Percentiles rank a stretch among this genome's conserved stretches.
These are phyloP conservation scores for Cynocephalus volans DNA, from an alignment of 2,113 vertebrate genomes.

Conservation along the genomic window DNA sequence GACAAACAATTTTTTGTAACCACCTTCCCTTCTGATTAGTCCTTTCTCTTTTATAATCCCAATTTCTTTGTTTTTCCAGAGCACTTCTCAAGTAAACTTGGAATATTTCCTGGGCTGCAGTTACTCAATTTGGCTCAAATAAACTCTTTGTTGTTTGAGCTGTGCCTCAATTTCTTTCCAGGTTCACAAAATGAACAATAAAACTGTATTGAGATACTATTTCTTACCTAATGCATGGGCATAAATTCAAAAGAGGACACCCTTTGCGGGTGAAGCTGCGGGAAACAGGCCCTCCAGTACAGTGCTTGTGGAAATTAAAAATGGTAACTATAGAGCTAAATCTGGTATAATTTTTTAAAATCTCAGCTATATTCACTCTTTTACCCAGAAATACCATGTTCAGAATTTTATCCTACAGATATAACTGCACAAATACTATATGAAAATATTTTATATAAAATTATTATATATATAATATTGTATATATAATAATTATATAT, in stretches of 20 bases:
- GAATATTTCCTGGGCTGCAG: no score
- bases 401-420: neutral
- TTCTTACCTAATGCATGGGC: neutral
- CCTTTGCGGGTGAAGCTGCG: neutral
- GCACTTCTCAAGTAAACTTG: no score
- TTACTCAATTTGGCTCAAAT: no score
- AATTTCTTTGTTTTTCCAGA: no score
- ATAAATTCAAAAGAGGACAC: neutral
- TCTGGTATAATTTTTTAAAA: neutral
- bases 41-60: no score
- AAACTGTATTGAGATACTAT: neutral
- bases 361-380: neutral
- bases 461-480: no score
- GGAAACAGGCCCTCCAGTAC: neutral
- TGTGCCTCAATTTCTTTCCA: no score
- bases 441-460: no score
- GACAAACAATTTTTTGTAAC: no score
- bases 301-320: neutral
- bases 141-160: no score
- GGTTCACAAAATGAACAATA: neutral
- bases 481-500: no score
- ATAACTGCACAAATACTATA: neutral
- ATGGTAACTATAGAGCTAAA: neutral
- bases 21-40: no score
- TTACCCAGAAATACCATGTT: neutral